phyloP scores from a whole-genome alignment of 2,888 invertebrate species.

The Clostera curtula region DNA sequence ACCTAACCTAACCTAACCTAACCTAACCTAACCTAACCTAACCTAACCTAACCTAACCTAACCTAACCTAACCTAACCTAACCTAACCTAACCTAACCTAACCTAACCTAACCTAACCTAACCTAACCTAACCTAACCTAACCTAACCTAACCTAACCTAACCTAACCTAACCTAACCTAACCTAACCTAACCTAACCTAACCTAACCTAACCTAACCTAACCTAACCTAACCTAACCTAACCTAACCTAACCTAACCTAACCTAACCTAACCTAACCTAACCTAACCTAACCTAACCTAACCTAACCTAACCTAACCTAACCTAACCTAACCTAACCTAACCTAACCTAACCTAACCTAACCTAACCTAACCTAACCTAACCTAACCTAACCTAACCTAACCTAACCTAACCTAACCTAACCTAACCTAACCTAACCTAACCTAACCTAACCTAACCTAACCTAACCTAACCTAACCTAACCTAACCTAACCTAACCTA shows the following conservation, averaged over 20 bases:
- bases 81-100: slow-evolving; percentile 15
- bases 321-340: slow-evolving; percentile 17
- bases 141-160: slow-evolving; percentile 16
- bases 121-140: slow-evolving; percentile 17
- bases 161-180: slow-evolving; percentile 15
- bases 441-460: slow-evolving; percentile 12
- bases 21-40: too few species aligned
- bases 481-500: slow-evolving; percentile 12
- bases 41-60: too few species aligned
- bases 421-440: slow-evolving; percentile 16
- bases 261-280: slow-evolving; percentile 10
- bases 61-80: too few species aligned
- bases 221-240: slow-evolving; percentile 15
- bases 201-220: slow-evolving; percentile 14
- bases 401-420: slow-evolving; percentile 18
- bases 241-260: slow-evolving; percentile 11
- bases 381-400: slow-evolving; percentile 18
- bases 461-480: slow-evolving; percentile 7
- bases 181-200: slow-evolving; percentile 14
- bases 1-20: too few species aligned
- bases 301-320: slow-evolving; percentile 12
- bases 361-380: slow-evolving; percentile 18
- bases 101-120: slow-evolving; percentile 16
- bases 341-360: slow-evolving; percentile 17
- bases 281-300: slow-evolving; percentile 11